Base-by-base conservation (phyloP, 2,888 invertebrate species). In the Heterodera filipjevi region DNA sequence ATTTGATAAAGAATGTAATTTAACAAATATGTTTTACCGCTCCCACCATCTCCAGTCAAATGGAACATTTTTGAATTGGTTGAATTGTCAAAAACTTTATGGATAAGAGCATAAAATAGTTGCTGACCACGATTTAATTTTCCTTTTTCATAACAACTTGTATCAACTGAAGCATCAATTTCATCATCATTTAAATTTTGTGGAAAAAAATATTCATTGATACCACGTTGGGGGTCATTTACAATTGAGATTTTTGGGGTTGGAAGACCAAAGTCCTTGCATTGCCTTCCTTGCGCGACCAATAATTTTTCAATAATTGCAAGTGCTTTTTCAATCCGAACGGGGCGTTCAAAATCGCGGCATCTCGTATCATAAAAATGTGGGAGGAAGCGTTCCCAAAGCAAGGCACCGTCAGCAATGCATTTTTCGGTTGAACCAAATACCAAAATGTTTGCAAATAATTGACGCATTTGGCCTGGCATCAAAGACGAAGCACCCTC, bases 11-110 rank as follows among this genome's bases (percentile, higher is more conserved):
- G 32, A 3, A 80, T 32, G 0, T 68, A 66, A 35, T 80, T 80
- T 35, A 73, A 76, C 0, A 80, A 44, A 44, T 53, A 80, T 0
- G 80, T 80, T 44, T 80, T 80, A 3, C 80, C 80, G 1, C 71
- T 71, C 1, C 80, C 80, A 1, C 80, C 80, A 2, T 66, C 68
- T 14, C 78, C 80, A 2, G 80, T 75, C 1, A 80, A 14, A 49
- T 80, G 80, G 70, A 80, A 80, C 19, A 80, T 33, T 8, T 59
- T 30, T 1, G 35, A n/a, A 22, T 22, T 49, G n/a, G 74, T 5
- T 8, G 53, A 35, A 14, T 32, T 33, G 30, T 22, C 22, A 14
- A 19, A 44, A 22, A 75, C 59, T 1, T 70, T 2, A 0, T 0
- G 16, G 0, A 64, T 44, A 14, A 75, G 8, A 14, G 46, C 2